phyloP scores from a whole-genome alignment of 2,888 invertebrate species.

The Pollenia angustigena region DNA sequence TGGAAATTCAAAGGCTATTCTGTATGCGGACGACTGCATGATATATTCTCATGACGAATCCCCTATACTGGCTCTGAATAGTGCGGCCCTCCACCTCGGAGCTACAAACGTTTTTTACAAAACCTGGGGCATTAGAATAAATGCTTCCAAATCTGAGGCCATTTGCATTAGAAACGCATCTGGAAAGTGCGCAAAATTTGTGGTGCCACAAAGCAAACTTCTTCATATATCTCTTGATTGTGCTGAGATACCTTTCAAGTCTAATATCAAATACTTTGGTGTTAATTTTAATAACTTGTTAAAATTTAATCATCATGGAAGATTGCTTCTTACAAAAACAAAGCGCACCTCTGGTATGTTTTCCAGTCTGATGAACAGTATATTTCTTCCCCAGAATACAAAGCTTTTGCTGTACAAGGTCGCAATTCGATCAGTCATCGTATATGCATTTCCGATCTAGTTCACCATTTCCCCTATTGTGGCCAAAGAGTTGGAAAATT shows the following conservation, averaged over 20 bases:
- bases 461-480: conserved; percentile 26
- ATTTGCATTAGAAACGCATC: conserved; percentile 48
- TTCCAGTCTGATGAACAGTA: not conserved
- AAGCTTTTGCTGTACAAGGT: conserved; percentile 29
- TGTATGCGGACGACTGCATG: conserved; percentile 30
- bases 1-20: not conserved
- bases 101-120: not conserved
- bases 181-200: conserved; percentile 19
- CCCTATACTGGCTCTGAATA: not conserved
- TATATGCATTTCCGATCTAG: too few relatives aligned
- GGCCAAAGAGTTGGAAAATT: conserved; percentile 21
- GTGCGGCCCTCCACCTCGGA: not conserved
- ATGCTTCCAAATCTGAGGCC: conserved; percentile 36
- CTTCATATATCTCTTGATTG: not conserved
- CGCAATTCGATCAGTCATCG: not conserved
- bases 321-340: not conserved
- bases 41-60: conserved; percentile 23
- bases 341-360: not conserved
- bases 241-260: conserved; percentile 37
- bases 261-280: conserved; percentile 1
- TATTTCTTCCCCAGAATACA: conserved; percentile 17
- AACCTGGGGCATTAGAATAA: conserved; percentile 38
- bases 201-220: conserved; percentile 34
- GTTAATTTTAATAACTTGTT: not conserved
- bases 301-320: not conserved